Evolutionary conservation across 2,888 invertebrate species (phyloP).

Genomic region (Tipula helvola): DNA sequence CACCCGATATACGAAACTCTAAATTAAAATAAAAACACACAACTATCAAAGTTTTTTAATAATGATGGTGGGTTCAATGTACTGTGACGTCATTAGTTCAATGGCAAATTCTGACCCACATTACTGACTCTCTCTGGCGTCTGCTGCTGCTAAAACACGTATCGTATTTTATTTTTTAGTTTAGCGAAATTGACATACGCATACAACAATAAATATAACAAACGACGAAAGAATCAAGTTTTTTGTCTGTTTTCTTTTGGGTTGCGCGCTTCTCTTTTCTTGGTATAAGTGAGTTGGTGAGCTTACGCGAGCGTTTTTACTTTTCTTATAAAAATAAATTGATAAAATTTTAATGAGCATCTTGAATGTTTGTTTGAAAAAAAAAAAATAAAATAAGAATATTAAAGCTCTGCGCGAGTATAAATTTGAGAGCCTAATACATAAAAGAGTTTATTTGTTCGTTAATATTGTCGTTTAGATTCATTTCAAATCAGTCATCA

Average conservation of each 20-base stretch:
- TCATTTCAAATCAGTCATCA: background rate
- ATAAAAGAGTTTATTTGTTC: background rate
- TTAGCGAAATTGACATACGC: conserved; percentile 6
- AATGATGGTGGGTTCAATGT: conserved; percentile 25
- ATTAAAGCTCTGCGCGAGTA: background rate
- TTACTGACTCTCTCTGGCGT: conserved; percentile 30
- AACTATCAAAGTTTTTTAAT: conserved; percentile 5
- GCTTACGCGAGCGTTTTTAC: background rate
- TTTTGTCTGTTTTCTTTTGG: background rate
- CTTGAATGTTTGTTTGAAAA: background rate
- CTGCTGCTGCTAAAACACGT: conserved; percentile 18
- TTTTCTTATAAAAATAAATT: background rate
- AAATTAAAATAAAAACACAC: conserved; percentile 6
- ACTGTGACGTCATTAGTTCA: conserved; percentile 38
- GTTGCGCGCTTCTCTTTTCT: background rate
- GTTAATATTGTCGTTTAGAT: background rate
- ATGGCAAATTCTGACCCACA: conserved; percentile 39
- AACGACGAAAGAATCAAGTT: background rate
- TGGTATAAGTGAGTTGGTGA: background rate
- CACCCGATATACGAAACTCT: background rate
- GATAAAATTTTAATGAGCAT: background rate
- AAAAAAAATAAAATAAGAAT: background rate
- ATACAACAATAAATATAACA: background rate
- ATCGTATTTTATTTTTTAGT: background rate
- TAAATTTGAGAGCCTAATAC: background rate